Base-by-base conservation (phyloP, 2,113 vertebrate genomes). In the Thamnaconus septentrionalis region DNA sequence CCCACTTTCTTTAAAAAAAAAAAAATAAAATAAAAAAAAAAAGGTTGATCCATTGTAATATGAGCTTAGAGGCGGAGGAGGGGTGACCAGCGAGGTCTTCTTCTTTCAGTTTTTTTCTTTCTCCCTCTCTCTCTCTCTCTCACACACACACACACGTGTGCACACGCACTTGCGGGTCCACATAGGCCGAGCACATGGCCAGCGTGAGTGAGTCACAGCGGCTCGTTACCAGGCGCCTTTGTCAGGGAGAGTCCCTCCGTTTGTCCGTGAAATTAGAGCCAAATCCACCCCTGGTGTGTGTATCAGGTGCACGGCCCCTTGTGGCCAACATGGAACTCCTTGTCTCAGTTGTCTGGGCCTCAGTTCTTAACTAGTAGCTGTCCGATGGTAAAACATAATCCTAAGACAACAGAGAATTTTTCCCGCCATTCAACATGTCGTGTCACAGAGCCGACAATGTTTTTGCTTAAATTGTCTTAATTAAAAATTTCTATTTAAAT, bases 221-320 rank as follows among this genome's bases (percentile, higher is more conserved):
- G 75, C 46, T 82, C 79, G 85, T 54, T 70, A 80, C 81, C 76
- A 73, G 85, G 82, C 75, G 76, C 57, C 79, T 87, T 69, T 78
- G 69, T 74, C 68, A 66, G 87, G 82, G 88, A 90, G 86, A 89
- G 87, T 85, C 87, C 87, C 87, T 71, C 72, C 74, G 72, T 81
- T 83, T 71, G 78, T 84, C 66, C 70, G 11, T 78, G 78, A 75
- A 76, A 82, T 81, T 69, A 64, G 75, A 31, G 73, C 75, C 77
- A 73, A 78, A 31, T 78, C 66, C 18, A 31, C 18, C 78, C 68
- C 64, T 62, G 18, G 18, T 5, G 40, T 51, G 73, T 63, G 71
- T 59, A 84, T 90, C 90, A 90, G 88, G 85, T 91, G 87, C 71
- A 18, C 55, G 41, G 3, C 64, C 66, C 66, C 70, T 31, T 64